Evolutionary conservation across 2,797 vertebrate genomes (phyloP).

Genomic region (Hemitrygon akajei): DNA sequence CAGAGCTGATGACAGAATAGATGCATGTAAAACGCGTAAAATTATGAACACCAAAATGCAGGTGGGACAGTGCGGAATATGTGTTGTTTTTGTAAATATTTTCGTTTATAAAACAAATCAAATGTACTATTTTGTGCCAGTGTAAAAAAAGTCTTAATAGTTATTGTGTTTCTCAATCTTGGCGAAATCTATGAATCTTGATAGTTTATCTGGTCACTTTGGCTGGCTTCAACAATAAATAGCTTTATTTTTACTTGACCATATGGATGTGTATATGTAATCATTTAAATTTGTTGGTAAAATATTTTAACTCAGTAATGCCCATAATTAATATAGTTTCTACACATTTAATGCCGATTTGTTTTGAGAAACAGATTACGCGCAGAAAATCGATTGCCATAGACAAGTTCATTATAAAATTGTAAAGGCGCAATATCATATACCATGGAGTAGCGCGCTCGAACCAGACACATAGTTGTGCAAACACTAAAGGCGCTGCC

Average conservation of each 20-base stretch:
- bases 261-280: slow-evolving; percentile 38
- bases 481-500: neutral
- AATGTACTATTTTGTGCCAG: slow-evolving; percentile 94
- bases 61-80: slow-evolving; percentile 55
- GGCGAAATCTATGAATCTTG: slow-evolving; percentile 88
- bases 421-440: neutral
- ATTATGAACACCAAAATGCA: slow-evolving; percentile 70
- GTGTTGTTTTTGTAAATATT: slow-evolving; percentile 64
- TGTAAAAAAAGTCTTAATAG: slow-evolving; percentile 73
- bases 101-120: slow-evolving; percentile 74
- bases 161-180: slow-evolving; percentile 79
- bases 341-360: neutral
- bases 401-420: neutral
- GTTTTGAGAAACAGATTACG: neutral
- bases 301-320: neutral
- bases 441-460: too few species aligned
- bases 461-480: neutral
- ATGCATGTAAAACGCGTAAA: slow-evolving; percentile 78
- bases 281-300: slow-evolving; percentile 27
- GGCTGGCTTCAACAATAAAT: slow-evolving; percentile 99
- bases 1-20: slow-evolving; percentile 60
- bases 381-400: neutral
- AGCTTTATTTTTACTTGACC: slow-evolving; percentile 94
- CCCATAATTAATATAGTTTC: neutral
- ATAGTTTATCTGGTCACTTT: slow-evolving; percentile 97